Evolutionary conservation across 1,140 invertebrate genomes (phyloP), one percentile per base, ranked within the genome.

Genomic region (Drosophila novamexicana): DNA sequence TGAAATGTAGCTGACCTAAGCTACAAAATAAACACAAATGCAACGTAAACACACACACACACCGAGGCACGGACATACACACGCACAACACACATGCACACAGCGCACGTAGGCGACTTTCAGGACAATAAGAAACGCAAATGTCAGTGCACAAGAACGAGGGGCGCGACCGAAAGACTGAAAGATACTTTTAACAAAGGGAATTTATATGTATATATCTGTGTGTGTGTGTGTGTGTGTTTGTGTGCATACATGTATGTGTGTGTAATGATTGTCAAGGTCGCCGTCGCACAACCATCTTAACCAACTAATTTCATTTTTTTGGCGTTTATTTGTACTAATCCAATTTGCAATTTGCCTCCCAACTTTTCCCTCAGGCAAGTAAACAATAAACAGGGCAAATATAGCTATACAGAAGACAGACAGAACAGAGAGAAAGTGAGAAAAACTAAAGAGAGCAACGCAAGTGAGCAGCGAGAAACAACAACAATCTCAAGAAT

Each of bases 1-100:
- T 84, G 80, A 83, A 90, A 90, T 90, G 85, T 88, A 86, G 80
- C 83, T 88, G 80, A 84, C 85, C 79, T 83, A 90, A 90, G 86
- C 79, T 67, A 62, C 57, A 71, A 75, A 80, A 70, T 63, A 90
- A 86, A 90, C 70, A 82, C 65, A 73, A 63, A 77, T 74, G 62
- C 69, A 65, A 59, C n/a, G 53, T 37, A 62, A 32, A 63, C 65
- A 61, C 49, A 67, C 65, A 61, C 49, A 67, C 45, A 45, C 47
- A 29, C 22, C 22, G 22, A 29, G 5, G 22, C 22, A 29, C 4
- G 22, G 22, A 59, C 10, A 47, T 37, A 62, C 18, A 63, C 65
- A 53, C 57, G 50, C 10, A 37, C 45, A 45, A 29, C 47, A 69
- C 36, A 34, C 34, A 40, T 16, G 53, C 34, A 52, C 34, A 18